Conservation (phyloP, 2,797 vertebrate genomes). For the Nannoperca australis region DNA sequence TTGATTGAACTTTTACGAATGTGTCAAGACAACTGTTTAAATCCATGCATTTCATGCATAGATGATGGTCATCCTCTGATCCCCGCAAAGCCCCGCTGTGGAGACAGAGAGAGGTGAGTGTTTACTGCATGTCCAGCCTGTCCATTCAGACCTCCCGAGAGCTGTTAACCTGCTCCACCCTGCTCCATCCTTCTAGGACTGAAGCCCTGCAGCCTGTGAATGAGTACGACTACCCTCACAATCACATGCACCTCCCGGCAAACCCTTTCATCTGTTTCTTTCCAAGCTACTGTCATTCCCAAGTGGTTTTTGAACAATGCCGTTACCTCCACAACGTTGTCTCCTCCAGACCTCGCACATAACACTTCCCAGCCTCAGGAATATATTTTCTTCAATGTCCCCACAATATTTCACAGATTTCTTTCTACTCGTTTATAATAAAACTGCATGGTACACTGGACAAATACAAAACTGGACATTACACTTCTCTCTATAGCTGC, state of each 20-base stretch:
- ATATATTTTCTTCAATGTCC: constrained; percentile 31
- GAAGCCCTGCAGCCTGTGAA: constrained; percentile 31
- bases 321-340: constrained; percentile 24
- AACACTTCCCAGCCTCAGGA: constrained; percentile 22
- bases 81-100: constrained; percentile 35
- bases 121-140: constrained; percentile 45
- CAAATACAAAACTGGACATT: constrained; percentile 72
- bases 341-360: constrained; percentile 27
- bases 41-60: constrained; percentile 90
- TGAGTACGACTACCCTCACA: constrained; percentile 34
- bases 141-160: constrained; percentile 31
- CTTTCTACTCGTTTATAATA: constrained; percentile 49
- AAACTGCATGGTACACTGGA: constrained; percentile 63
- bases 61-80: constrained; percentile 72
- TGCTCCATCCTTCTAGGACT: constrained; percentile 15
- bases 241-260: constrained; percentile 15
- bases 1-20: constrained; percentile 76
- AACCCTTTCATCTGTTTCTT: constrained; percentile 26
- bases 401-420: constrained; percentile 51
- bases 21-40: constrained; percentile 79
- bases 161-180: constrained; percentile 46
- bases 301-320: constrained; percentile 49
- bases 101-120: constrained; percentile 42
- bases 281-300: constrained; percentile 41
- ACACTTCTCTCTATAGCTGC: constrained; percentile 73